Base-by-base conservation (phyloP, 2,888 invertebrate species). In the Helleia helle region DNA sequence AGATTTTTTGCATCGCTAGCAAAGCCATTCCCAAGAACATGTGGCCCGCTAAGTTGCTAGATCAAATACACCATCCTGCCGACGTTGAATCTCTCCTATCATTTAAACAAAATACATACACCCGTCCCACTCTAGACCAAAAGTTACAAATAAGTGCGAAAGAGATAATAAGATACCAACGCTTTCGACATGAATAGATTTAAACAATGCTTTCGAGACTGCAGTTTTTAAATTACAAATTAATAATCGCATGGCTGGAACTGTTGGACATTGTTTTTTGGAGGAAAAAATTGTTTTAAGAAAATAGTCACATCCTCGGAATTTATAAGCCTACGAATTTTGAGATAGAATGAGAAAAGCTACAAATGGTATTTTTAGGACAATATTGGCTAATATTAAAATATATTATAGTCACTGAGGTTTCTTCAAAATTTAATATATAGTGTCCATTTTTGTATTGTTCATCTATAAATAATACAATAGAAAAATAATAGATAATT, bases 51-150 rank as follows among this genome's bases (percentile, higher is more conserved):
- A 77, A 75, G 79, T 75, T 69, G 75, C 72, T 76, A 79, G 83
- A 76, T 81, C 79, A 83, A 81, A 83, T 72, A 81, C 75, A 75
- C 79, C 76, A 77, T 81, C 76, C 79, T 76, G 74, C 71, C 71
- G 29, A 29, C 71, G 80, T 77, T 84, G 80, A 80, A 76, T 67
- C 73, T 71, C 5, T 22, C 8, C 73, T 71, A n/a, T n/a, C n/a
- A 71, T 66, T 71, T 71, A 75, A 79, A 73, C 74, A 72, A 71
- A 63, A 50, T 55, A 59, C 61, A 50, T 55, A 59, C 61, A 51
- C 48, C 66, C 49, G 44, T 76, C 79, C 61, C 68, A 47, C 52
- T 75, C 72, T 65, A 55, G 56, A 55, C 38, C 43, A 17, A 42
- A 43, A 43, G 45, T 46, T 48, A 43, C 47, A 28, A 25, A 31